A percentile compares a stretch with the other conserved stretches of the same genome.
These are phyloP conservation scores for Entelurus aequoreus DNA, from an alignment of 2,113 vertebrate genomes.

Conservation along the genomic window DNA sequence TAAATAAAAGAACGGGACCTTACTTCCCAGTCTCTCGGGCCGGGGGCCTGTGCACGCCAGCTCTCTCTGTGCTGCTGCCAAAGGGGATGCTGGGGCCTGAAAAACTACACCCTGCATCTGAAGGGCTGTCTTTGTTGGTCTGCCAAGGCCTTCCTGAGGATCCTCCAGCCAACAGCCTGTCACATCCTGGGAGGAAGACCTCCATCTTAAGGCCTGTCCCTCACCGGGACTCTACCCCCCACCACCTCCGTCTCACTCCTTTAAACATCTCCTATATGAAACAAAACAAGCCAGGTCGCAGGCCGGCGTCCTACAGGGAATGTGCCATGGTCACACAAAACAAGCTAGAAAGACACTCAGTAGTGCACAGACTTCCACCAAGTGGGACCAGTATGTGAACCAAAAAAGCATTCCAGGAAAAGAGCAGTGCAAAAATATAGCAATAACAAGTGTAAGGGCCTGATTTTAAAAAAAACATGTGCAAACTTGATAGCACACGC, in stretches of 20 bases:
- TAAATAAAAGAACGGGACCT: slow-evolving; percentile 97
- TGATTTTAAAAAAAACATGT: too few species aligned
- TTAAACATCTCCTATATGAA: slow-evolving; percentile 72
- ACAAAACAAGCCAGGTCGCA: slow-evolving; percentile 78
- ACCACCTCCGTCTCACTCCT: slow-evolving; percentile 45
- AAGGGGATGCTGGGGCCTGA: slow-evolving; percentile 92
- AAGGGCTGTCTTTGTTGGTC: slow-evolving; percentile 98
- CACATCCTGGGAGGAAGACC: slow-evolving; percentile 90
- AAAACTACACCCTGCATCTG: slow-evolving; percentile 97
- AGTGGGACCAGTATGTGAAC: neutral
- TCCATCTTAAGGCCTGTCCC: slow-evolving; percentile 84
- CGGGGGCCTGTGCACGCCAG: slow-evolving; percentile 80
- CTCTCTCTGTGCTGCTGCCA: slow-evolving; percentile 94
- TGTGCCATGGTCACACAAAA: slow-evolving; percentile 63
- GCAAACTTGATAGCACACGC: too few species aligned
- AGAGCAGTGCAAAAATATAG: too few species aligned
- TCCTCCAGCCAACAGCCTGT: slow-evolving; percentile 87
- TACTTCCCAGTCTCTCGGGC: slow-evolving; percentile 96
- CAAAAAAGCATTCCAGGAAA: neutral
- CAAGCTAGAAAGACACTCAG: neutral
- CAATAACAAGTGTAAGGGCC: too few species aligned
- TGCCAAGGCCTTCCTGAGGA: slow-evolving; percentile 96
- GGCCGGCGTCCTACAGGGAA: slow-evolving; percentile 63
- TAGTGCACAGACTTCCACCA: neutral
- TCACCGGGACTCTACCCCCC: slow-evolving; percentile 60